These are phyloP conservation scores for Gastrophysa polygoni DNA, from an alignment of 2,888 invertebrate species.

Conservation along the genomic window DNA sequence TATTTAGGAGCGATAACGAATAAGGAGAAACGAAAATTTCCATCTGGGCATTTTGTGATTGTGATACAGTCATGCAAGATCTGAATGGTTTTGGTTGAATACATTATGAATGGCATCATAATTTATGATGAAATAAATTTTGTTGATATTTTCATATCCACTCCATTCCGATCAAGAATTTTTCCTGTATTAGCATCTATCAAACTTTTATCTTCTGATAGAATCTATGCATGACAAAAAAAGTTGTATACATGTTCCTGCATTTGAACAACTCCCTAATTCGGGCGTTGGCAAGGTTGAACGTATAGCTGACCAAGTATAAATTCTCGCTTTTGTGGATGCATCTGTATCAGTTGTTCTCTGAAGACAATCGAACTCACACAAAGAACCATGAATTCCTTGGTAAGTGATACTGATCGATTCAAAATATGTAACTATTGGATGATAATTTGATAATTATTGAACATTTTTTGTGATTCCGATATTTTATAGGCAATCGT, in stretches of 20 bases:
- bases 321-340: constrained; percentile 12
- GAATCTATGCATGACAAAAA: not conserved
- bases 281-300: constrained; percentile 27
- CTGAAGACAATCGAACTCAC: constrained; percentile 12
- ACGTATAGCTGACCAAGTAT: constrained; percentile 10
- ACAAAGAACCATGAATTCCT: constrained; percentile 42
- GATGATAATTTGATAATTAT: too few relatives aligned
- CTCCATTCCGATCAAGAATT: too few relatives aligned
- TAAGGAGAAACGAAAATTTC: too few relatives aligned
- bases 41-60: too few relatives aligned
- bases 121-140: too few relatives aligned
- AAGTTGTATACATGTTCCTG: not conserved
- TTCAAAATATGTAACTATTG: not conserved
- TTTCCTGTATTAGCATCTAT: too few relatives aligned
- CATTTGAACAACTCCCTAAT: not conserved
- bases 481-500: constrained; percentile 38
- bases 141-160: too few relatives aligned
- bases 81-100: too few relatives aligned
- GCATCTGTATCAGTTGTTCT: constrained; percentile 22
- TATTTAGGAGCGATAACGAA: too few relatives aligned
- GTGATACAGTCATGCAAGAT: too few relatives aligned
- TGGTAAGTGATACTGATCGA: constrained; percentile 41
- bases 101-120: too few relatives aligned
- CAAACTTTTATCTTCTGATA: not conserved
- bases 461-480: too few relatives aligned